A percentile compares a stretch with the other conserved stretches of the same genome.
phyloP scores from a whole-genome alignment of 64 coral and sea anemone genomes.

The Trachythela sp. region DNA sequence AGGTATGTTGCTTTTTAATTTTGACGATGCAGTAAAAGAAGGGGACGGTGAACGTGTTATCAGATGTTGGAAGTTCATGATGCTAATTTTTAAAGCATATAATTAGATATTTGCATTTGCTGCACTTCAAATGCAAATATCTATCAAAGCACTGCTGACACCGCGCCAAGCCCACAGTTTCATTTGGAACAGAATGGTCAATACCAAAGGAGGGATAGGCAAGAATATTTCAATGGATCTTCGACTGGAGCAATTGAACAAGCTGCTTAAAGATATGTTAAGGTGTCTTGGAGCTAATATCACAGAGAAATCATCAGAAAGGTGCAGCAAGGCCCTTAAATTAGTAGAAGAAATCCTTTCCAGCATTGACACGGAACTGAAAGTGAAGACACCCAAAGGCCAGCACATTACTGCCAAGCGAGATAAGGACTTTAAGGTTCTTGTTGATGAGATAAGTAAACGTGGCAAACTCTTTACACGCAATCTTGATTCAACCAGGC shows the following conservation, averaged over 20 bases:
- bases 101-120: constrained; percentile 31
- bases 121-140: constrained; percentile 37
- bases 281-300: constrained; percentile 48
- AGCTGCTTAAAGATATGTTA: constrained; percentile 44
- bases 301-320: neutral
- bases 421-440: constrained; percentile 35
- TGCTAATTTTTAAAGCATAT: constrained; percentile 30
- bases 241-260: constrained; percentile 42
- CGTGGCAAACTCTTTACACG: no score
- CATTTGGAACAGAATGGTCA: constrained; percentile 47
- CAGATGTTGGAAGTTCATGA: constrained; percentile 34
- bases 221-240: constrained; percentile 42
- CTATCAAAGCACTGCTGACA: neutral
- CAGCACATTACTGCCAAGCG: constrained; percentile 48
- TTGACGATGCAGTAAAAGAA: constrained; percentile 51
- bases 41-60: constrained; percentile 43
- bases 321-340: constrained; percentile 62
- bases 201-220: constrained; percentile 23
- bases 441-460: constrained; percentile 51
- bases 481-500: no score
- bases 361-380: constrained; percentile 35
- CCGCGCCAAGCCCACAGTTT: constrained; percentile 27
- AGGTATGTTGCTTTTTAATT: constrained; percentile 30
- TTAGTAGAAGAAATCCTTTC: constrained; percentile 50
- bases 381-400: constrained; percentile 46